Conservation (phyloP, 2,113 vertebrate genomes). For the Pterocles orientalis region DNA sequence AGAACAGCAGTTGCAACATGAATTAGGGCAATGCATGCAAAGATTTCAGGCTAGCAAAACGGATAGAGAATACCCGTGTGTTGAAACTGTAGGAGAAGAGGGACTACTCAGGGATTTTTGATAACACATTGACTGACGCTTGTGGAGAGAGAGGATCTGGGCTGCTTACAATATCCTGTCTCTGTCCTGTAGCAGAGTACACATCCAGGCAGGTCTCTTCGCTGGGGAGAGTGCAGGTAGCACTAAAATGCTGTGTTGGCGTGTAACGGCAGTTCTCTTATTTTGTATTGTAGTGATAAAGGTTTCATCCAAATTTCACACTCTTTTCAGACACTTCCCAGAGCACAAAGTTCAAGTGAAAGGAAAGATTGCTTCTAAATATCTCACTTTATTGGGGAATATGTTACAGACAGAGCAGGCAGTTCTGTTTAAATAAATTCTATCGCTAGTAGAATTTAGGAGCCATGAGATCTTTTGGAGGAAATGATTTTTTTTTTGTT, state of each 20-base stretch:
- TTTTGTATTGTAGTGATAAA: neutral
- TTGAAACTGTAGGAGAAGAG: neutral
- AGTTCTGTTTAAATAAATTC: neutral
- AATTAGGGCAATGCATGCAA: neutral
- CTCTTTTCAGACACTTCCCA: neutral
- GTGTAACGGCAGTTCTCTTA: neutral
- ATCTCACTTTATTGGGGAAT: neutral
- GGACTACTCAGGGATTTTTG: neutral
- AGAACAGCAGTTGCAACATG: neutral
- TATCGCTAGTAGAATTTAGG: neutral
- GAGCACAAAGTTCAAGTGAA: neutral
- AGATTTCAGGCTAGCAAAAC: neutral
- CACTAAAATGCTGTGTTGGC: neutral
- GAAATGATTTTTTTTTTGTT: neutral
- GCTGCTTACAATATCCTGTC: no score
- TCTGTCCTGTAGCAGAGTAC: no score
- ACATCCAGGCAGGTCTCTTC: neutral
- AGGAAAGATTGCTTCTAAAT: neutral
- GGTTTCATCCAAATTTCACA: neutral
- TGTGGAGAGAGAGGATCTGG: rapidly evolving
- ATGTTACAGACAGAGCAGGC: neutral
- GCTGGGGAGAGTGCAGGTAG: no score
- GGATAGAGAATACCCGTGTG: neutral
- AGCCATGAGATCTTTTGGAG: neutral
- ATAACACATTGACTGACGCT: neutral